Base-by-base conservation (phyloP, 2,888 invertebrate genomes). In the Epistrophella euchroma region DNA sequence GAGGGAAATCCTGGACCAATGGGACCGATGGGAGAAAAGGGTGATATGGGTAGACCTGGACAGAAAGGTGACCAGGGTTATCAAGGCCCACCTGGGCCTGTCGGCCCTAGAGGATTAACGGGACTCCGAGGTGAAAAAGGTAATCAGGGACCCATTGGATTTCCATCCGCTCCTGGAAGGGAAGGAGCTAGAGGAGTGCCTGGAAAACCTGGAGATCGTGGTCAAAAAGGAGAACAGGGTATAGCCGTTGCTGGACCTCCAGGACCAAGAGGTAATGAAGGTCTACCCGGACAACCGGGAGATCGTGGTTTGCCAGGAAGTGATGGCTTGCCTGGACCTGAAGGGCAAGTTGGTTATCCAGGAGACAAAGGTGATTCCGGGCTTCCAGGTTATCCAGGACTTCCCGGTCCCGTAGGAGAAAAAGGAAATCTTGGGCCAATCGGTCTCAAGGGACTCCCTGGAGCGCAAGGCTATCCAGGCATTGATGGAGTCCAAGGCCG, bases 81-180 rank as follows among this genome's bases (percentile, higher is more conserved):
- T 10, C 90, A 92, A 50, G 96, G 96, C 64, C 95, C 93, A 5
- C 70, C 91, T 4, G 97, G 97, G 5, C 93, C 94, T 32, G 94
- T 94, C 22, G 97, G 97, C 15, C 94, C 96, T 10, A 93, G 96
- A 88, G 97, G 97, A 50, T 92, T 95, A 25, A 95, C 96, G n/a
- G 98, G 98, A 56, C 94, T 94, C 1, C 94, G 96, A 88, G 98
- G 98, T 75, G 96, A 97, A 0, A 96, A 96, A 90, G 98, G 98
- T 86, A 94, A 95, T 32, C 91, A 93, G 70, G 98, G 98, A 15
- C 94, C 95, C 3, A 94, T 95, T 93, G 97, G 97, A 47, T 95
- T 95, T 90, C 95, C 96, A 1, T 97, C 97, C 74, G 95, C 95
- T 80, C 94, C 94, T 6, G 96, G 96, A 0, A 90, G 90, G 79